Conservation (phyloP, 1,140 invertebrate species). For the Aphaenogaster floridana region DNA sequence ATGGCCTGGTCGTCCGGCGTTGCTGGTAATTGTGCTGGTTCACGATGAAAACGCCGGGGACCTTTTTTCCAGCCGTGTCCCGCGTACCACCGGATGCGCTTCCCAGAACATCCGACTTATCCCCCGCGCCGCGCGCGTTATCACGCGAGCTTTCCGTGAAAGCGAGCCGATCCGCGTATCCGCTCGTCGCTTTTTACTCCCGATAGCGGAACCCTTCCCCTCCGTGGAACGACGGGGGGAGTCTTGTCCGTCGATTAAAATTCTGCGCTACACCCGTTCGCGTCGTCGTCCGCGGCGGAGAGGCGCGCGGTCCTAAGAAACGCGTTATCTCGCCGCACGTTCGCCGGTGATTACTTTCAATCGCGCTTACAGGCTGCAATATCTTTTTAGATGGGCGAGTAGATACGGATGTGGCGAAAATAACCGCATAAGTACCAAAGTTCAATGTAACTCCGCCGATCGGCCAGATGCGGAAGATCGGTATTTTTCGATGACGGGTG, state of each 20-base stretch:
- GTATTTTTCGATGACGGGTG: not conserved
- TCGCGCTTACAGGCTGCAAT: slow-evolving; percentile 2
- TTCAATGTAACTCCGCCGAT: slow-evolving; percentile 10
- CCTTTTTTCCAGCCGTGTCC: not conserved
- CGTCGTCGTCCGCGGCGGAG: not conserved
- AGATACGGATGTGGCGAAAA: slow-evolving; percentile 25
- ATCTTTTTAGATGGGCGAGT: slow-evolving; percentile 31
- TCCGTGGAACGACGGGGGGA: not conserved
- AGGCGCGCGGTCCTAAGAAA: slow-evolving; percentile 11
- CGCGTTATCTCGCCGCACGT: slow-evolving; percentile 10
- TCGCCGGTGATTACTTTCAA: slow-evolving; percentile 40
- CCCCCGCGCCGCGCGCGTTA: slow-evolving; percentile 41
- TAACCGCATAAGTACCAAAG: not conserved
- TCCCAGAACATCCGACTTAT: slow-evolving; percentile 59
- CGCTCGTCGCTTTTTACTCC: slow-evolving; percentile 43
- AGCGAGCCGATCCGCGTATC: slow-evolving; percentile 51
- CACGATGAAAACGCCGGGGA: slow-evolving; percentile 33
- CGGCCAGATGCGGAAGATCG: not conserved
- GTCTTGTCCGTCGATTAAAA: slow-evolving; percentile 43
- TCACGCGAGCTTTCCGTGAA: slow-evolving; percentile 60
- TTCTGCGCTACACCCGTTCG: slow-evolving; percentile 27
- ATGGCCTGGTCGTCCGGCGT: no score
- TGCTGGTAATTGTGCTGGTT: slow-evolving; percentile 26
- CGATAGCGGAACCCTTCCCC: not conserved
- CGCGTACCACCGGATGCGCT: slow-evolving; percentile 44